Evolutionary conservation across 1,140 invertebrate species (phyloP), one percentile per base, ranked within the genome.

Genomic region (Bicyclus anynana): DNA sequence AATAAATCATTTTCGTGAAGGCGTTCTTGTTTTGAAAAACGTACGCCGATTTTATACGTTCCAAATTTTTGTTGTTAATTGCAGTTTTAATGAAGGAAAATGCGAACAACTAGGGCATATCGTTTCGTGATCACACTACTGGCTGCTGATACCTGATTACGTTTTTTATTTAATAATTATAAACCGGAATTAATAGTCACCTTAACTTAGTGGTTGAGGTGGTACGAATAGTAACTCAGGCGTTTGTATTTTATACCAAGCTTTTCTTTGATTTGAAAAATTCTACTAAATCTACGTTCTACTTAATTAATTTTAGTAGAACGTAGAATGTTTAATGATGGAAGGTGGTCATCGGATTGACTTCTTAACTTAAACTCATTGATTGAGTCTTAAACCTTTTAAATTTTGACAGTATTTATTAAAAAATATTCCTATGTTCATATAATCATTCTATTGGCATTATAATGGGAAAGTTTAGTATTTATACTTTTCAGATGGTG

Each of bases 21-120:
- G 40, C 16, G 18, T 44, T 20, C 17, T 44, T 12, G 40, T 44
- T 44, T 44, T 44, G 40, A 40, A 40, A 40, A 40, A 40, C 17
- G 37, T 12, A 20, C 20, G 16, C 9, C 14, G 6, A 53, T 53
- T 53, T 38, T n/a, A 40, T 40, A 18, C 38, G 38, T 14, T 7
- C 38, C 16, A 14, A 53, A 53, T 53, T 42, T 38, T 53, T 53
- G 14, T 14, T 23, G n/a, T 17, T 14, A 29, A 42, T 44, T 26
- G 23, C 16, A 14, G n/a, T 44, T 27, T 20, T 44, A 53, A 53
- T 27, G 38, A 53, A 42, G 51, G 21, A 44, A 18, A 59, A 53
- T 20, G 16, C 20, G n/a, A 53, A 27, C 23, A 59, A 59, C 40
- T 49, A 48, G 57, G 33, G 50, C 49, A 44, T 53, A 21, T 46